Evolutionary conservation across 2,797 vertebrate species (phyloP).

Genomic region (Erethizon dorsatum): DNA sequence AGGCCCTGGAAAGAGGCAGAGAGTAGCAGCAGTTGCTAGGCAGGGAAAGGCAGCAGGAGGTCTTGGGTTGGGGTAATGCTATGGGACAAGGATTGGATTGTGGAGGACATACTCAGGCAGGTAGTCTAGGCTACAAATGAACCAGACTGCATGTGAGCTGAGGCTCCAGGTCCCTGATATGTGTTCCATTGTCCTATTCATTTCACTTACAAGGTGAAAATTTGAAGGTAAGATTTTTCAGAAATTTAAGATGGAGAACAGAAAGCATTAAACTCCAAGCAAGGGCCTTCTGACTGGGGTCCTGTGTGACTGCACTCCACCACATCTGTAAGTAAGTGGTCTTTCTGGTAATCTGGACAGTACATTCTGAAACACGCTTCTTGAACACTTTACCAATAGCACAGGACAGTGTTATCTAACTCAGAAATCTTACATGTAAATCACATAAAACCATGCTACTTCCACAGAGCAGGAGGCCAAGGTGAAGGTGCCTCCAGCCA

Average conservation of each 20-base stretch:
- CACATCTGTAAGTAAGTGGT: background rate
- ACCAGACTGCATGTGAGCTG: background rate
- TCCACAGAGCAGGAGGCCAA: background rate
- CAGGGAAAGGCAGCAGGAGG: too few relatives aligned
- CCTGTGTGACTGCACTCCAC: background rate
- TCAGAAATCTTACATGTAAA: background rate
- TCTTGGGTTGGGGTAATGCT: too few relatives aligned
- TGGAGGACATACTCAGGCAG: background rate
- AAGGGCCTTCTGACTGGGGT: background rate
- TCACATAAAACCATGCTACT: background rate
- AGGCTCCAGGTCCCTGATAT: background rate
- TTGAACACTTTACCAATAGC: background rate
- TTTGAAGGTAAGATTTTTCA: background rate
- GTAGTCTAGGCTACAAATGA: background rate
- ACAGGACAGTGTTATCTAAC: background rate
- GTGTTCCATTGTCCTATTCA: background rate
- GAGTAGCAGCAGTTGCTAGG: background rate
- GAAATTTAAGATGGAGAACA: background rate
- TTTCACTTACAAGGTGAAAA: background rate
- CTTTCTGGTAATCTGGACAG: background rate
- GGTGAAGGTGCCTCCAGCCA: accelerated
- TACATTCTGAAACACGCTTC: background rate
- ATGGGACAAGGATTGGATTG: background rate
- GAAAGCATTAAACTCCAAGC: background rate
- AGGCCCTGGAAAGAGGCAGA: background rate